Percentiles rank a stretch among this genome's conserved stretches.
phyloP scores from a whole-genome alignment of 2,113 vertebrate species.

The Pseudopodoces humilis region DNA sequence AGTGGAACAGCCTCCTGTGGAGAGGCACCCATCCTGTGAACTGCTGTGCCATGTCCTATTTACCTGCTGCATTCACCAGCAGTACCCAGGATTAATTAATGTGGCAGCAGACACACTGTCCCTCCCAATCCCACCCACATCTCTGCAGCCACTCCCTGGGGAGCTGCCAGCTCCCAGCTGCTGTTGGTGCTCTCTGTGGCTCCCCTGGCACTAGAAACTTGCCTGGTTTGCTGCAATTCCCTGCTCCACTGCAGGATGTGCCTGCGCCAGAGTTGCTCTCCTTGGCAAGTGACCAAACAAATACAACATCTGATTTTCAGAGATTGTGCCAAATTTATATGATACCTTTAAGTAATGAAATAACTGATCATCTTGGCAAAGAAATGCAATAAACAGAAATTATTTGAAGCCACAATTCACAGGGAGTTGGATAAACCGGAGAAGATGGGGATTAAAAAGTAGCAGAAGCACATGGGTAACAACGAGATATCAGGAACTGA shows the following conservation, averaged over 20 bases:
- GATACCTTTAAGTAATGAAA: not conserved
- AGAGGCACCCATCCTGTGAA: not conserved
- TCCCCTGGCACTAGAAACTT: not conserved
- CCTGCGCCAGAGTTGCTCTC: not conserved
- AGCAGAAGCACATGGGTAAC: not conserved
- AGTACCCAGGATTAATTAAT: not conserved
- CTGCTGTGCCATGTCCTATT: not conserved
- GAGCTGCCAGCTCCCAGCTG: not conserved
- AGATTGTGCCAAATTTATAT: not conserved
- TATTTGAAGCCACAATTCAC: not conserved
- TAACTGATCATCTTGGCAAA: not conserved
- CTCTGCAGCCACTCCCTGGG: not conserved
- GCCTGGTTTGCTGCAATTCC: not conserved
- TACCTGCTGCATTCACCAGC: fast-evolving
- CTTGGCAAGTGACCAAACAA: not conserved
- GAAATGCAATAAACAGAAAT: not conserved
- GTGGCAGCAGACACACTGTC: too few relatives aligned
- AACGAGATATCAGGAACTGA: not conserved
- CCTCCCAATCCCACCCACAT: not conserved
- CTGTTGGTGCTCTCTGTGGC: not conserved
- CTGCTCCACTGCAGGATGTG: not conserved
- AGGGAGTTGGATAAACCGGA: not conserved
- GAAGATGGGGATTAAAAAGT: not conserved
- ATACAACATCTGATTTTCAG: not conserved
- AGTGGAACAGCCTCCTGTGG: not conserved